phyloP scores from a whole-genome alignment of 2,888 invertebrate species.

The Drosophila affinis region DNA sequence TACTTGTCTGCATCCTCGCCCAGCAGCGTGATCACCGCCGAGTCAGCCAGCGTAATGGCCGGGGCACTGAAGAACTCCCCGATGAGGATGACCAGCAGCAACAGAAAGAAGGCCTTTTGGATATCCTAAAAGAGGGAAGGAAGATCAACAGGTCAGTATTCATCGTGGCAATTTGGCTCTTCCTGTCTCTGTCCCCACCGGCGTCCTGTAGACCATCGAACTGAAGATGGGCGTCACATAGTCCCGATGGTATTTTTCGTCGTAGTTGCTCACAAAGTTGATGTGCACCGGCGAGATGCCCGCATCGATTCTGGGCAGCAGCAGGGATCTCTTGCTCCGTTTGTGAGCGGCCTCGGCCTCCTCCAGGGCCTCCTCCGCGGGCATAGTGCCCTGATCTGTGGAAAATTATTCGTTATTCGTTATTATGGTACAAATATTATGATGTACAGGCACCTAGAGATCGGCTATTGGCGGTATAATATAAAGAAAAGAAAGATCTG shows the following conservation, averaged over 20 bases:
- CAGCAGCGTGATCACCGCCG: slow-evolving; percentile 93
- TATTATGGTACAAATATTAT: not conserved
- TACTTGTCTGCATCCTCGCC: slow-evolving; percentile 95
- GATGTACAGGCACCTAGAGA: not conserved
- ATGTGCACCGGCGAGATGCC: slow-evolving; percentile 89
- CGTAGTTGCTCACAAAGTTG: slow-evolving; percentile 90
- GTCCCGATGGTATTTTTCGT: slow-evolving; percentile 87
- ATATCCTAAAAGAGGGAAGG: slow-evolving; percentile 87
- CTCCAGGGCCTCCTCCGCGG: slow-evolving; percentile 40
- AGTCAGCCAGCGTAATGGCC: slow-evolving; percentile 96
- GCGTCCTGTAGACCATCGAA: slow-evolving; percentile 94
- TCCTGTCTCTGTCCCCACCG: slow-evolving; percentile 65
- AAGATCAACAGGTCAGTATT: not conserved
- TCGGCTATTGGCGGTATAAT: not conserved
- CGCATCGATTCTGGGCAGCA: slow-evolving; percentile 81
- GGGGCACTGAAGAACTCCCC: slow-evolving; percentile 99
- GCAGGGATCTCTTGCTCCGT: slow-evolving; percentile 73
- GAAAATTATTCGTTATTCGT: not conserved
- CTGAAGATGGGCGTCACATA: slow-evolving; percentile 96
- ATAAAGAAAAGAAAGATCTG: too few species aligned
- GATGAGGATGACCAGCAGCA: slow-evolving; percentile 95
- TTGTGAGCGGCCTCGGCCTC: slow-evolving; percentile 59
- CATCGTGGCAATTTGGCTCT: not conserved
- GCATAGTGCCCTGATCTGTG: slow-evolving; percentile 35
- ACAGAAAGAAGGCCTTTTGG: slow-evolving; percentile 97